These are phyloP conservation scores for Dione vanillae DNA, from an alignment of 2,888 invertebrate genomes.

Conservation along the genomic window DNA sequence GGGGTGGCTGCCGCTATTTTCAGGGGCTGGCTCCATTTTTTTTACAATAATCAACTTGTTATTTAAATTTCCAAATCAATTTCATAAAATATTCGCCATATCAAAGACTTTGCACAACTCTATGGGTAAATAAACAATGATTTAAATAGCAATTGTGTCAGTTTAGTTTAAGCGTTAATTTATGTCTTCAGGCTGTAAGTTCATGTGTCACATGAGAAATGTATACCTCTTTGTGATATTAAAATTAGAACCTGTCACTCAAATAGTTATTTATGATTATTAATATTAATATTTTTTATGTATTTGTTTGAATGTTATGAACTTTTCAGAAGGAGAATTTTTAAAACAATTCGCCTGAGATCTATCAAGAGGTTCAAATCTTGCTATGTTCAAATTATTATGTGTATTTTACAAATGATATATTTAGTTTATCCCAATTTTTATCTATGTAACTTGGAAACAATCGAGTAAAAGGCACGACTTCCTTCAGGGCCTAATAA, in stretches of 20 bases:
- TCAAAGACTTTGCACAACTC: neutral
- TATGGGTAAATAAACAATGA: neutral
- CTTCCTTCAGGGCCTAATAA: neutral
- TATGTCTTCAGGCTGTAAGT: neutral
- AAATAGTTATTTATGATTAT: too few species aligned
- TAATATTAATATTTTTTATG: too few species aligned
- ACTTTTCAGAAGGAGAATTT: too few species aligned
- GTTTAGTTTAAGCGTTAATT: neutral
- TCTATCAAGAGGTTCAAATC: too few species aligned
- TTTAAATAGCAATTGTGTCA: neutral
- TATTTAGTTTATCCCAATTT: too few species aligned
- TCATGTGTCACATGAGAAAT: neutral
- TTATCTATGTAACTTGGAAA: too few species aligned
- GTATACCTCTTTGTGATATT: too few species aligned
- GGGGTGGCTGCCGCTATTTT: constrained; percentile 33
- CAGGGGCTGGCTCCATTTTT: constrained; percentile 11
- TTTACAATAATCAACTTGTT: neutral
- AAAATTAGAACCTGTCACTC: too few species aligned
- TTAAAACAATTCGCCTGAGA: too few species aligned
- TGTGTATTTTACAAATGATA: neutral
- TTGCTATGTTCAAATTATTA: too few species aligned
- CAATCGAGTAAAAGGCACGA: neutral
- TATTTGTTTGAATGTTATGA: too few species aligned
- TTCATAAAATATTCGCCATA: neutral
- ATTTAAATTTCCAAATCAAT: neutral